Evolutionary conservation across 2,113 vertebrate species (phyloP), one percentile per base, ranked within the genome.

Genomic region (Chaetodon trifascialis): DNA sequence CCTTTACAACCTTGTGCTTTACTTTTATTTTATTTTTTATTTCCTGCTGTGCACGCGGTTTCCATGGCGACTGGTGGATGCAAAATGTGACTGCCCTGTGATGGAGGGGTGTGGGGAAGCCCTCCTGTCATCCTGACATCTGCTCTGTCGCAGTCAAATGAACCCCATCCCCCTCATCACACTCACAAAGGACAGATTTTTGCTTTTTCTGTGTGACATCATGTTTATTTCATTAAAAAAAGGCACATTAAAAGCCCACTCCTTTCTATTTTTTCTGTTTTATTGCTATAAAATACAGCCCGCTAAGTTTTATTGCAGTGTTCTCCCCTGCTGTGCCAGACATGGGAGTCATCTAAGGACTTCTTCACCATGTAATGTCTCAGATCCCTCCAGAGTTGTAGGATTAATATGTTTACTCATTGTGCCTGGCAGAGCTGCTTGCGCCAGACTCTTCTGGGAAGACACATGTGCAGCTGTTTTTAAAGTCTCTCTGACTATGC

Each of bases 41-140:
- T 89, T 84, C 72, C 65, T 87, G 70, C 2, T 44, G 8, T 44
- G 9, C 42, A 44, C 42, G 42, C 23, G 72, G 92, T 92, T 91
- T 67, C 91, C 87, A 91, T 93, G 86, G 82, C 49, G 76, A 92
- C 84, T 63, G 69, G 12, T 73, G 76, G 85, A 91, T 73, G 89
- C 84, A 82, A 44, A 76, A 64, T 66, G 46, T 63, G 71, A 40
- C 60, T 62, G 62, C 36, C 56, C 69, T 59, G 73, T 74, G 74
- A 67, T 76, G 70, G 72, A 86, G 76, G 89, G 82, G 84, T 87
- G 90, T 59, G 78, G 87, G 86, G 87, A 90, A 85, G 73, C 90
- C 91, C 91, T 82, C 76, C 85, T 88, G 72, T 88, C 87, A 89
- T 49, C 38, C 21, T 73, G 87, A 91, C 92, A 92, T 90, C 84